Evolutionary conservation across 2,113 vertebrate genomes (phyloP), one percentile per base, ranked within the genome.

Genomic region (Percopsis transmontana): DNA sequence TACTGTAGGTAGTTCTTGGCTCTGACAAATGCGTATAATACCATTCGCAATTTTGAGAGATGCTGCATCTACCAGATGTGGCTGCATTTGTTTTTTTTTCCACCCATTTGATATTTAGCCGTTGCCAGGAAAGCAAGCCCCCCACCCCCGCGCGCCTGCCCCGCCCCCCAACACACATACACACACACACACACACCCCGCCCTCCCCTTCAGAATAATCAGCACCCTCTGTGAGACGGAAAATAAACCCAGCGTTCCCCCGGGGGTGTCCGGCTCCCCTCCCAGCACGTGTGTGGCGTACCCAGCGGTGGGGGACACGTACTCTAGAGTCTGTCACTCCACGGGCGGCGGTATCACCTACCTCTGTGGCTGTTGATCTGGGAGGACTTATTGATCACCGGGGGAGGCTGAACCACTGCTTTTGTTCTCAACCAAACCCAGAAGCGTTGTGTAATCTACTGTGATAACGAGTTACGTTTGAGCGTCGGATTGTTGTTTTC

Each of bases 81-180:
- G 48, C 78, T 71, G 72, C 58, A 24, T 82, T 50, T n/a, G 3
- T 38, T 38, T 33, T 78, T 80, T 79, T 82, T 59, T 60, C 62
- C 77, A 79, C 83, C 71, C 66, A 80, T 79, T 80, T 74, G 81
- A 58, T 79, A 77, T 87, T 86, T 85, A 81, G 84, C 78, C 73
- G 60, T 76, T 68, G 80, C 44, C 15, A 68, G 74, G 69, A 74
- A 66, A 81, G 74, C 77, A 67, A 77, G 82, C 39, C 68, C 77
- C 62, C 40, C 2, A 5, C 44, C 23, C 24, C 24, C 53, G n/a
- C n/a, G n/a, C n/a, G n/a, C n/a, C n/a, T n/a, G n/a, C n/a, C n/a
- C n/a, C 27, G 8, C 27, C 27, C 2, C 27, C 27, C 27, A 33
- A 33, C 27, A 5, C 27, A 33, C 27, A 33, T 7, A 33, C 27